Base-by-base conservation (phyloP, 2,888 invertebrate genomes). In the Fissipunctia ypsillon region DNA sequence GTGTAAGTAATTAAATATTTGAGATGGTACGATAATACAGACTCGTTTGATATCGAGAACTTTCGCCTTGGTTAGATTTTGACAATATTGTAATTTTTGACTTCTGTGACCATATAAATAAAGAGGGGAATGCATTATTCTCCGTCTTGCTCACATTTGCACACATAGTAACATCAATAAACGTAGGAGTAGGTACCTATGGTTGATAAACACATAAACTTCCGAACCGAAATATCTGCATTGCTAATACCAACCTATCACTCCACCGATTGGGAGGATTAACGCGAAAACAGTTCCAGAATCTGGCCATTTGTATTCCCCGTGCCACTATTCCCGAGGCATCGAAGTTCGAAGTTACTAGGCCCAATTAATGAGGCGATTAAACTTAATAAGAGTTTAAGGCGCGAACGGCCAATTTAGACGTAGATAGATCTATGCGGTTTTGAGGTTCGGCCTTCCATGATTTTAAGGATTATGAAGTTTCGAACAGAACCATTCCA, bases 351-450 rank as follows among this genome's bases (percentile, higher is more conserved):
- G 73, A 93, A 95, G 91, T 95, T 94, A 89, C 90, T 81, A 87
- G 90, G 90, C 89, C 92, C 94, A 94, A 95, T 95, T 95, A 95
- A 95, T 95, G 94, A 91, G 89, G 87, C 94, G 93, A 95, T 95
- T 95, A 93, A 93, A 92, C 91, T 89, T 91, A 94, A 95, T 95
- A 94, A 94, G 93, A 85, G 90, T 93, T 90, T 89, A 91, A 94
- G 92, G 93, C 93, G 94, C 90, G 90, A 94, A 94, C 88, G 90
- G 89, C 90, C 92, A 88, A 89, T 91, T 91, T 87, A 80, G 69
- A 84, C 80, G 72, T 73, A 68, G 84, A 85, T 75, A 78, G 81
- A 89, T 89, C 87, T 83, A 75, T 73, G 70, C 65, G 82, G 87
- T 69, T 22, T 63, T 60, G 69, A 72, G 63, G 56, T 41, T 60